A percentile compares a stretch with the other conserved stretches of the same genome.
phyloP scores from a whole-genome alignment of 2,888 invertebrate genomes.

The Volucella inflata region DNA sequence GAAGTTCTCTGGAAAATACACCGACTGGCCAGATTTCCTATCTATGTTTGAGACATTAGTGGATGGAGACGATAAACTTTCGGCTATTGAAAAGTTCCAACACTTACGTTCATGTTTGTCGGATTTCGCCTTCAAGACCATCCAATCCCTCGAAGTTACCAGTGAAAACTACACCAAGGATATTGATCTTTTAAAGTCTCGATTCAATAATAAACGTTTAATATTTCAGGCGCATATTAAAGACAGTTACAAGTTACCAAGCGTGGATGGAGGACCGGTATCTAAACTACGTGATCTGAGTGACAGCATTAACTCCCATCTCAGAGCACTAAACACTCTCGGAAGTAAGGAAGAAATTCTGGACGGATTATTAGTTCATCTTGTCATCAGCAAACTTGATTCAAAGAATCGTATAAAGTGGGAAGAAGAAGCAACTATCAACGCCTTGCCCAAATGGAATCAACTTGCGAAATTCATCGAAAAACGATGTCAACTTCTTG shows the following conservation, averaged over 20 bases:
- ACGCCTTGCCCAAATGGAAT: slow-evolving; percentile 43
- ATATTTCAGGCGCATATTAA: slow-evolving; percentile 47
- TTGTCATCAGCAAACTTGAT: slow-evolving; percentile 63
- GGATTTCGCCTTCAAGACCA: slow-evolving; percentile 7
- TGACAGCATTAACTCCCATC: slow-evolving; percentile 25
- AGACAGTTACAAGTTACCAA: slow-evolving; percentile 25
- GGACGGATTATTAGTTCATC: slow-evolving; percentile 57
- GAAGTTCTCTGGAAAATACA: no score
- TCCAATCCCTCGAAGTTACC: background rate
- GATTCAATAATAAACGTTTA: slow-evolving; percentile 32
- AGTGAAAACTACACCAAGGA: slow-evolving; percentile 30
- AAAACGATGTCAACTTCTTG: slow-evolving; percentile 49
- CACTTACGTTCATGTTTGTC: slow-evolving; percentile 17
- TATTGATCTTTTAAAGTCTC: slow-evolving; percentile 31
- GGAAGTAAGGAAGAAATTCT: slow-evolving; percentile 38
- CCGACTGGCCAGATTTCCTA: slow-evolving; percentile 1
- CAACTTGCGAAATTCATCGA: slow-evolving; percentile 41
- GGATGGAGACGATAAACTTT: slow-evolving; percentile 10
- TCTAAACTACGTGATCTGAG: slow-evolving; percentile 24
- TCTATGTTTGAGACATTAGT: slow-evolving; percentile 8
- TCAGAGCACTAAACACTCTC: slow-evolving; percentile 46
- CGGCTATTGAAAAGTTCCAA: slow-evolving; percentile 16
- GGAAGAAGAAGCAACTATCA: slow-evolving; percentile 51
- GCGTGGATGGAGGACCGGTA: slow-evolving; percentile 15
- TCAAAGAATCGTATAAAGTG: slow-evolving; percentile 47